Percentiles rank a stretch among this genome's conserved stretches.
phyloP scores from a whole-genome alignment of 1,140 invertebrate species.

The Conus ventricosus region DNA sequence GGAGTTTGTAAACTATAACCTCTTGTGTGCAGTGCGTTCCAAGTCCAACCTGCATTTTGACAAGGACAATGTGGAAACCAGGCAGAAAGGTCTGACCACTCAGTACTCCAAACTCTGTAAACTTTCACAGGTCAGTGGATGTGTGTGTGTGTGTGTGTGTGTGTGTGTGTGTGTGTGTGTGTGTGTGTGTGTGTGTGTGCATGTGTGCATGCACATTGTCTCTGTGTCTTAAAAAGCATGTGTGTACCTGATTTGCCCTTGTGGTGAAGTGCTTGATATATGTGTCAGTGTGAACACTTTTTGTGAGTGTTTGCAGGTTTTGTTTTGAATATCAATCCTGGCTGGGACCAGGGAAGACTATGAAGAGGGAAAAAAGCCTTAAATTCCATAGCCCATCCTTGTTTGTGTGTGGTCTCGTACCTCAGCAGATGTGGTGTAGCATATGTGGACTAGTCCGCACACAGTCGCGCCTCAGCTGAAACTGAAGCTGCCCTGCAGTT shows the following conservation, averaged over 20 bases:
- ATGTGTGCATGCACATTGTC: not conserved
- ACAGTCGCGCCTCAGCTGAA: too few species aligned
- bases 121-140: constrained; percentile 79
- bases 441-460: too few species aligned
- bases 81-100: constrained; percentile 86
- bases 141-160: not conserved
- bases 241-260: not conserved
- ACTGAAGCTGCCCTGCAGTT: too few species aligned
- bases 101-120: constrained; percentile 88
- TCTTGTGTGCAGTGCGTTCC: constrained; percentile 68
- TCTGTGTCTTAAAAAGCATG: not conserved
- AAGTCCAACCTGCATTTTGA: constrained; percentile 76
- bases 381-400: too few species aligned
- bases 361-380: too few species aligned
- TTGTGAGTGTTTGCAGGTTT: too few species aligned
- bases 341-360: too few species aligned
- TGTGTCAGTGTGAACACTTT: too few species aligned
- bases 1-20: not conserved
- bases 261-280: too few species aligned
- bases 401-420: too few species aligned
- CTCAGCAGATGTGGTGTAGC: too few species aligned
- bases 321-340: too few species aligned
- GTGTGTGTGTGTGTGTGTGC: not conserved
- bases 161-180: constrained; percentile 18
- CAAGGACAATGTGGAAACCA: constrained; percentile 87